phyloP scores from a whole-genome alignment of 53 echinoderm and acorn worm genomes.

The Temnopleurus reevesii region DNA sequence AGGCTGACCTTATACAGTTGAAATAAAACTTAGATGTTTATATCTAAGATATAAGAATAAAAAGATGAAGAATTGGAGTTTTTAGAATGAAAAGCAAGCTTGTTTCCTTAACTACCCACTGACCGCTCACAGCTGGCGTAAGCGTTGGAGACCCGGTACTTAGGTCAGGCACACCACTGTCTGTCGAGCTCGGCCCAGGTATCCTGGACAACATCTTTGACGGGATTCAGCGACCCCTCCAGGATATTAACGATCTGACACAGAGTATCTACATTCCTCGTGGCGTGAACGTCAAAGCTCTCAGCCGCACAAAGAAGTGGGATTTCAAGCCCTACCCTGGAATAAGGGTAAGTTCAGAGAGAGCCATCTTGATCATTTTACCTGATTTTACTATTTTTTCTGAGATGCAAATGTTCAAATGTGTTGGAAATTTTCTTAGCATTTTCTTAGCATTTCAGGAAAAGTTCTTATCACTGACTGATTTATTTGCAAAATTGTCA shows the following conservation, averaged over 20 bases:
- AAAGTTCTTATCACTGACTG: too few relatives aligned
- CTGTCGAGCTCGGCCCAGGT: constrained; percentile 93
- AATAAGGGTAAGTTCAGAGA: constrained; percentile 71
- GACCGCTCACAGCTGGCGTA: constrained; percentile 80
- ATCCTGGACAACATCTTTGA: constrained; percentile 97
- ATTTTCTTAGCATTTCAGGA: too few relatives aligned
- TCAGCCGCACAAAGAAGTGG: constrained; percentile 85
- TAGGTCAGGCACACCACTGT: constrained; percentile 89
- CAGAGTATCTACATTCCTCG: constrained; percentile 97
- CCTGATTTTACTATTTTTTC: too few relatives aligned
- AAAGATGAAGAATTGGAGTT: too few relatives aligned
- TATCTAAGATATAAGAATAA: too few relatives aligned
- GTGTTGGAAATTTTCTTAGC: too few relatives aligned
- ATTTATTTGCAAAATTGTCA: too few relatives aligned
- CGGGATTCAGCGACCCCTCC: constrained; percentile 92
- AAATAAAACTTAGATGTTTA: too few relatives aligned
- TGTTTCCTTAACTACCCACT: constrained; percentile 23
- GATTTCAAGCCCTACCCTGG: constrained; percentile 80
- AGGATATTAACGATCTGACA: constrained; percentile 94
- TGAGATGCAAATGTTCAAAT: too few relatives aligned
- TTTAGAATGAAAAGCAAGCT: too few relatives aligned
- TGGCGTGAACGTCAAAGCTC: constrained; percentile 85
- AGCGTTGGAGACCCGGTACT: constrained; percentile 96
- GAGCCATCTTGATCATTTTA: too few relatives aligned
- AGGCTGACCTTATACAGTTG: too few relatives aligned